Conservation (phyloP, 2,888 invertebrate species). For the Timema cristinae region DNA sequence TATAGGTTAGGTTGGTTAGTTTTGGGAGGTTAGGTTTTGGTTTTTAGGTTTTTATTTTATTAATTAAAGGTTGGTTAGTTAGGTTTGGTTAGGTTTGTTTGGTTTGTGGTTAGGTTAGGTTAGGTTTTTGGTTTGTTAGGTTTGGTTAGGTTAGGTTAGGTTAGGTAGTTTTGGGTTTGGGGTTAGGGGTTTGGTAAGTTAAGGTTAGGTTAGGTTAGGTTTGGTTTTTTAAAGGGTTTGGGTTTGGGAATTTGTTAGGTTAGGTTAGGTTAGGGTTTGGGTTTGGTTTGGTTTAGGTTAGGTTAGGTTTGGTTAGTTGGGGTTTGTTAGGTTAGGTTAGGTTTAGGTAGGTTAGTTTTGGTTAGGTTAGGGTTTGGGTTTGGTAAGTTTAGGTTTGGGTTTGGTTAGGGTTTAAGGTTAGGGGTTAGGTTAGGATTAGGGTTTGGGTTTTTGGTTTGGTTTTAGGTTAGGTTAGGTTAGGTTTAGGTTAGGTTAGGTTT, state of each 20-base stretch:
- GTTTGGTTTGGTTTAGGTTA: slow-evolving; percentile 13
- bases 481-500: too few relatives aligned
- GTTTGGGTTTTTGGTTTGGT: too few relatives aligned
- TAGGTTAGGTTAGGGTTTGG: slow-evolving; percentile 14
- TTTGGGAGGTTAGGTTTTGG: slow-evolving; percentile 19
- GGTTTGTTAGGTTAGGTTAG: slow-evolving; percentile 25
- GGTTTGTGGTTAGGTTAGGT: slow-evolving; percentile 16
- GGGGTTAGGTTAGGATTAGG: too few relatives aligned
- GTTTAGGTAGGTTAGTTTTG: not conserved
- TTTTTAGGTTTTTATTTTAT: too few relatives aligned
- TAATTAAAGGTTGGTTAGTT: slow-evolving; percentile 7
- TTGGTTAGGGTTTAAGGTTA: too few relatives aligned
- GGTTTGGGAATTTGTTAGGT: slow-evolving; percentile 18
- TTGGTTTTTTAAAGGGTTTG: slow-evolving; percentile 12
- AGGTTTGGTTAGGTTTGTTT: not conserved
- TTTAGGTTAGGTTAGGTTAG: too few relatives aligned
- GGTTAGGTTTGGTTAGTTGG: slow-evolving; percentile 21
- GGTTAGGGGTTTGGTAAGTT: slow-evolving; percentile 26
- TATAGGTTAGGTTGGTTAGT: slow-evolving; percentile 19
- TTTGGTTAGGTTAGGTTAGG: slow-evolving; percentile 27
- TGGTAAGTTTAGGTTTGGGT: too few relatives aligned
- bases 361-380: too few relatives aligned
- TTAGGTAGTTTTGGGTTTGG: slow-evolving; percentile 26
- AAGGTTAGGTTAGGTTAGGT: slow-evolving; percentile 27
- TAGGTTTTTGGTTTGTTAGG: slow-evolving; percentile 26